These are phyloP conservation scores for Alcedo atthis DNA, from an alignment of 2,797 vertebrate species.

Conservation along the genomic window DNA sequence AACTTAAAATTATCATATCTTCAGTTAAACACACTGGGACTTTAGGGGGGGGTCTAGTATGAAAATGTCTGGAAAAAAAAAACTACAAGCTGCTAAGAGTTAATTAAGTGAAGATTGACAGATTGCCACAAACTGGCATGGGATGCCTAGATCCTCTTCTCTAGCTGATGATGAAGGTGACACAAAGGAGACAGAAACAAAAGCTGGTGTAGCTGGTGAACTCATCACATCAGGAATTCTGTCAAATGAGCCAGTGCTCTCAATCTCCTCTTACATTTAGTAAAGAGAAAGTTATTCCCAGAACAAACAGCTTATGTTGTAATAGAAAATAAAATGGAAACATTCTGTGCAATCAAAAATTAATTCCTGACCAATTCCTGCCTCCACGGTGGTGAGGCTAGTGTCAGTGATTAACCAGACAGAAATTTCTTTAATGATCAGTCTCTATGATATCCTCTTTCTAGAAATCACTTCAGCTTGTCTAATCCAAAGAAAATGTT, in stretches of 20 bases:
- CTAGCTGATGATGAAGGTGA: neutral
- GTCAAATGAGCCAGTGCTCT: neutral
- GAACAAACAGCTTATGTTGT: neutral
- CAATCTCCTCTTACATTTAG: neutral
- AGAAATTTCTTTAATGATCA: neutral
- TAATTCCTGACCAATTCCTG: neutral
- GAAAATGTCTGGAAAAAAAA: neutral
- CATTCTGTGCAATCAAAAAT: neutral
- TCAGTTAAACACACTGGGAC: slow-evolving; percentile 52
- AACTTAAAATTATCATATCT: slow-evolving; percentile 35
- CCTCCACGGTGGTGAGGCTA: neutral
- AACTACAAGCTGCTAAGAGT: neutral
- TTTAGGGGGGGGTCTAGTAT: neutral
- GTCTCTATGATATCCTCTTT: neutral
- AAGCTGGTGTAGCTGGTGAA: neutral
- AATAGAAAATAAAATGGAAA: neutral
- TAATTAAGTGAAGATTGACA: slow-evolving; percentile 46
- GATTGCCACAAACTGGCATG: slow-evolving; percentile 11
- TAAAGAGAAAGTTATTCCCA: neutral
- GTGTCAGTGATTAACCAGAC: neutral
- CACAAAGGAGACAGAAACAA: neutral
- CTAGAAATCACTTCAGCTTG: neutral
- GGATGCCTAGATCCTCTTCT: neutral
- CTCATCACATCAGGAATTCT: neutral
- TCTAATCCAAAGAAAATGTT: neutral